A percentile compares a stretch with the other conserved stretches of the same genome.
Conservation (phyloP, 2,888 invertebrate species). For the Lasius fuliginosus region DNA sequence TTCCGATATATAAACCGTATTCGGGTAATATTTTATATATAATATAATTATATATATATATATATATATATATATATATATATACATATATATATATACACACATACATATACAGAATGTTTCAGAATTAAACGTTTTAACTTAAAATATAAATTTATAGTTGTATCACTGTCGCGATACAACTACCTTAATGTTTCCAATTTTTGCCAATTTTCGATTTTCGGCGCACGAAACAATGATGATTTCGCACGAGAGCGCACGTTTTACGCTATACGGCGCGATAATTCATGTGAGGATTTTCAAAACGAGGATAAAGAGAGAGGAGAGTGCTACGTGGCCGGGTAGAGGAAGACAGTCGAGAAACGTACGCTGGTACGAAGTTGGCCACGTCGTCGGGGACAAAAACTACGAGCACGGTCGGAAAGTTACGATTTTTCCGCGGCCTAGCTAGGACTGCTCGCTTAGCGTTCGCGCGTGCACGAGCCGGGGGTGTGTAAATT, state of each 20-base stretch:
- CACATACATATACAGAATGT: too few relatives aligned
- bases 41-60: neutral
- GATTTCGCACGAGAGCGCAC: constrained; percentile 11
- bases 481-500: constrained; percentile 72
- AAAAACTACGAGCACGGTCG: constrained; percentile 59
- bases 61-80: too few relatives aligned
- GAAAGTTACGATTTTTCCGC: constrained; percentile 76
- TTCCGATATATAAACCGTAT: neutral
- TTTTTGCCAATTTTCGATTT: neutral
- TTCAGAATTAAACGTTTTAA: too few relatives aligned
- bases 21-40: neutral
- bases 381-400: constrained; percentile 44
- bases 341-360: constrained; percentile 22
- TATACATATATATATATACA: too few relatives aligned
- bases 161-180: too few relatives aligned
- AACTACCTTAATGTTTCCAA: neutral
- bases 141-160: too few relatives aligned
- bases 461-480: constrained; percentile 33
- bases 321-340: neutral
- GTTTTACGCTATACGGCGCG: constrained; percentile 33
- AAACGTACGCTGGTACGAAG: constrained; percentile 51
- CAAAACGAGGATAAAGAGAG: constrained; percentile 48
- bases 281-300: constrained; percentile 66
- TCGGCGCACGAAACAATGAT: constrained; percentile 10
- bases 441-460: constrained; percentile 50